A percentile compares a stretch with the other conserved stretches of the same genome.
phyloP scores from a whole-genome alignment of 92 coral and sea anemone species.

The Pocillopora grandis region DNA sequence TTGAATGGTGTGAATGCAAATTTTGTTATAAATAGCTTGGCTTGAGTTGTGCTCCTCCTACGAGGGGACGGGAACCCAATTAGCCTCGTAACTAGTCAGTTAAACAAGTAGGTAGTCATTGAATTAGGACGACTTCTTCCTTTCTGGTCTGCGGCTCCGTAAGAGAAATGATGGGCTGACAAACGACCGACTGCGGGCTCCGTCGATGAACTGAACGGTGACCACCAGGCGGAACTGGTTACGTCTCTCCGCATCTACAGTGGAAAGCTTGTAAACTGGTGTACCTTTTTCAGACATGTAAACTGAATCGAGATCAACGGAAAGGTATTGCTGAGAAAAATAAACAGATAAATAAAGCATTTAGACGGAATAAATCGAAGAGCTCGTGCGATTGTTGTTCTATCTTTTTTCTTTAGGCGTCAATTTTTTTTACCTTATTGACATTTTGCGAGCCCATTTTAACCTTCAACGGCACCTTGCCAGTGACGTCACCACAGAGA shows the following conservation, averaged over 20 bases:
- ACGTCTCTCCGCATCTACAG: slow-evolving; percentile 84
- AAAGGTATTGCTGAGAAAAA: slow-evolving; percentile 70
- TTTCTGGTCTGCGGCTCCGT: slow-evolving; percentile 81
- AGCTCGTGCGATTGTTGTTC: too few species aligned
- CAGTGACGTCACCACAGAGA: slow-evolving; percentile 80
- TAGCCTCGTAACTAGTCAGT: background rate
- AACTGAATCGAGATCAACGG: slow-evolving; percentile 91
- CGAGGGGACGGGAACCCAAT: background rate
- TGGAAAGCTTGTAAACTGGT: slow-evolving; percentile 97
- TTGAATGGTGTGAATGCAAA: background rate
- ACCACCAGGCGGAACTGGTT: slow-evolving; percentile 90
- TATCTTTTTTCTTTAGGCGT: too few species aligned
- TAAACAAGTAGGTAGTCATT: background rate
- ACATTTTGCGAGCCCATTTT: slow-evolving; percentile 63
- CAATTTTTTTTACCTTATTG: slow-evolving; percentile 53
- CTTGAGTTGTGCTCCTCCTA: background rate
- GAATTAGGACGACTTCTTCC: slow-evolving; percentile 21
- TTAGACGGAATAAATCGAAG: background rate
- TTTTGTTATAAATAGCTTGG: background rate
- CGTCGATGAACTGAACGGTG: slow-evolving; percentile 76
- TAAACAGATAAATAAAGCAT: background rate
- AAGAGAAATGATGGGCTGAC: slow-evolving; percentile 78
- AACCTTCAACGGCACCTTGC: slow-evolving; percentile 71
- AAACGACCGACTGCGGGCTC: slow-evolving; percentile 66
- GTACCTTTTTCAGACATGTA: slow-evolving; percentile 72